Base-by-base conservation (phyloP, 2,113 vertebrate genomes). In the Scopus umbretta region DNA sequence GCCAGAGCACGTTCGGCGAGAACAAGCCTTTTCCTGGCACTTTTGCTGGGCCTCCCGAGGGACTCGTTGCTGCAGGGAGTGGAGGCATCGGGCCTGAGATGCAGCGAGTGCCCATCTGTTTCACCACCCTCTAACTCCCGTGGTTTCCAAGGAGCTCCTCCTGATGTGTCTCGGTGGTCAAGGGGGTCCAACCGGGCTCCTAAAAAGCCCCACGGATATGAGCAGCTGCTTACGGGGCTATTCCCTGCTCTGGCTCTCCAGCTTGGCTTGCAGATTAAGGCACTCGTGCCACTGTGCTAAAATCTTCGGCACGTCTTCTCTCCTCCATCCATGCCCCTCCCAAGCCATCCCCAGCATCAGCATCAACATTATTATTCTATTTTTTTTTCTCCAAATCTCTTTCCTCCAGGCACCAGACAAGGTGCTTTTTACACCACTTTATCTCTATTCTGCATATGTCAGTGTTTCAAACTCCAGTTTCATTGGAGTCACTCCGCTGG, bases 1-100 rank as follows among this genome's bases (percentile, higher is more conserved):
- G 23, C 76, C 65, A 55, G 19, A 70, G 15, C 0, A 0, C 16
- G 36, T 38, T n/a, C 3, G 2, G 32, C 1, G 0, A 85, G 32
- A 76, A 16, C 1, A 13, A 75, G 22, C 4, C 43, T 72, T 75
- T 56, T 92, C 58, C 16, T 40, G 36, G 34, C 17, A 21, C 32
- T 94, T 83, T 45, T 68, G 23, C 25, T 27, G 29, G 18, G 30
- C 18, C 8, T 75, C 53, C 10, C 4, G 3, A 52, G 49, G 62
- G 58, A 76, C 25, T 81, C 12, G 0, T 20, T 49, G 38, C 63
- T 2, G 0, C 16, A 29, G 56, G 40, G 47, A 80, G 32, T 1
- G 0, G 72, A 79, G 32, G 3, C 30, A 63, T 10, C 0, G 0
- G 19, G 8, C 16, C 32, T 59, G 36, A 61, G 40, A 32, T 3